Evolutionary conservation across 2,113 vertebrate species (phyloP), one percentile per base, ranked within the genome.

Genomic region (Odocoileus hemionus): DNA sequence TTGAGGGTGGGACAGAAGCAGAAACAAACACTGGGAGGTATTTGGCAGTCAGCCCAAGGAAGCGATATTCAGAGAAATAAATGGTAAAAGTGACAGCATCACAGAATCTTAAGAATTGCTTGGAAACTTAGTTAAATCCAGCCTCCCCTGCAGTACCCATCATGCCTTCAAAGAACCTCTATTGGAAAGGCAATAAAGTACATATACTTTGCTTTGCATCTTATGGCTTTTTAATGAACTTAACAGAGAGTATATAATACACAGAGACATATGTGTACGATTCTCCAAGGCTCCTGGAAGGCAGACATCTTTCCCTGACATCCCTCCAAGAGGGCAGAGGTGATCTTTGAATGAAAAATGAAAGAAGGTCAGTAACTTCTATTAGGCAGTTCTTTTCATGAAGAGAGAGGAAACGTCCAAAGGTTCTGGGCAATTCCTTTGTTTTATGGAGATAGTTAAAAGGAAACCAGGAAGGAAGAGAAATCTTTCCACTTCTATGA

Each of bases 401-500:
- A 57, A 89, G 85, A 83, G 87, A 94, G 93, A 97, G 96, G 88
- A 84, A 88, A 61, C 94, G 95, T 83, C 87, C 76, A 74, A 97
- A 97, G 89, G 97, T 98, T 98, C 98, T 98, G 89, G 94, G 91
- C 96, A 96, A 98, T 98, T 97, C 84, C 97, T 98, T 98, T 98
- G 96, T 99, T 99, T 99, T 98, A 99, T 98, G 93, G 93, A 97
- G 83, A 84, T 90, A 90, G 89, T 98, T 98, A 98, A 98, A 98
- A 98, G 61, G 33, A 98, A 97, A 76, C 58, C 95, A 97, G 96
- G 95, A 97, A 98, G 95, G 96, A 96, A 97, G 92, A 93, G 67
- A 96, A 98, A 98, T 98, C 94, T 97, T 88, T 95, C 94, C 97
- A 86, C 52, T 80, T 98, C 97, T 96, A 91, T 96, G 94, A 97